Conservation (phyloP, 2,888 invertebrate genomes). For the Conomelus anceps region DNA sequence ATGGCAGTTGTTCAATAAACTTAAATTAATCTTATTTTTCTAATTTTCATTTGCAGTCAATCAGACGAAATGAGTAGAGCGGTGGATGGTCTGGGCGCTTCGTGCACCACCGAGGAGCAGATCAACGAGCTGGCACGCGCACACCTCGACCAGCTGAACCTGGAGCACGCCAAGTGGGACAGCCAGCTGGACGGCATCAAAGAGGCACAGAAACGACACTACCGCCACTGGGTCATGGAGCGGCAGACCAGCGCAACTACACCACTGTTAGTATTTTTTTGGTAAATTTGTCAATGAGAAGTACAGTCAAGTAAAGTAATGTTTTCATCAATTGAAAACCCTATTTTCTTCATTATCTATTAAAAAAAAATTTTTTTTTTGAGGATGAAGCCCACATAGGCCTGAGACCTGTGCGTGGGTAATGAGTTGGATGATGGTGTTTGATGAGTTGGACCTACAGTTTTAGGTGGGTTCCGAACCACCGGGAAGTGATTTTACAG, state of each 20-base stretch:
- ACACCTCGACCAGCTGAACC: slow-evolving; percentile 75
- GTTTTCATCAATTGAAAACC: no score
- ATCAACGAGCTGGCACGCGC: slow-evolving; percentile 76
- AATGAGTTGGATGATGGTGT: no score
- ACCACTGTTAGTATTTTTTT: slow-evolving; percentile 30
- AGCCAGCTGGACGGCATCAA: slow-evolving; percentile 71
- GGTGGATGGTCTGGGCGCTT: slow-evolving; percentile 67
- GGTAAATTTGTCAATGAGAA: background rate
- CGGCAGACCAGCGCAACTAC: slow-evolving; percentile 29
- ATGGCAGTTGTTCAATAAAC: no score
- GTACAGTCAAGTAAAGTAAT: no score
- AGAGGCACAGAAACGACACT: slow-evolving; percentile 78
- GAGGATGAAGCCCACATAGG: no score
- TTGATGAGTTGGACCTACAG: no score
- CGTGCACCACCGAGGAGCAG: slow-evolving; percentile 66
- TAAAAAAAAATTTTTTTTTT: no score
- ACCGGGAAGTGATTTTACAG: no score
- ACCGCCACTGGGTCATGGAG: slow-evolving; percentile 79
- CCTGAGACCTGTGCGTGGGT: no score
- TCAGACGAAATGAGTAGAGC: slow-evolving; percentile 84
- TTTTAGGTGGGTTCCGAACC: no score
- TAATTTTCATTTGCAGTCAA: slow-evolving; percentile 51
- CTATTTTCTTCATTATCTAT: no score
- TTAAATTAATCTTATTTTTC: background rate
- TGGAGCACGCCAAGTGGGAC: slow-evolving; percentile 58